Base-by-base conservation (phyloP, 2,113 vertebrate species). In the Micromys minutus region DNA sequence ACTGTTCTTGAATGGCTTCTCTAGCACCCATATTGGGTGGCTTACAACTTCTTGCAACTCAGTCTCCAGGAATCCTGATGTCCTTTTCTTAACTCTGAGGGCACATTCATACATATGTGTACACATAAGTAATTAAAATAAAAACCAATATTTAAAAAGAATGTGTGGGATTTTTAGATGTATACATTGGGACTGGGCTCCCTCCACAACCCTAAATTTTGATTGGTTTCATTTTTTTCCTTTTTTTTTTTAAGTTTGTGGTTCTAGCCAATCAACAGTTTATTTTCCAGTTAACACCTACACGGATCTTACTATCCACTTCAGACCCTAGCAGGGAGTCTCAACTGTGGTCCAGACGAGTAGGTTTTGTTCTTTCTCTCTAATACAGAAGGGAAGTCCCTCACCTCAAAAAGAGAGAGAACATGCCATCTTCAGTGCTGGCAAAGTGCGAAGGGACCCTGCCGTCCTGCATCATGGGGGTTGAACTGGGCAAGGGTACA, bases 231-330 rank as follows among this genome's bases (percentile, higher is more conserved):
- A n/a, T n/a, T n/a, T n/a, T n/a, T n/a, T n/a, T n/a, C n/a, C n/a
- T n/a, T n/a, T n/a, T n/a, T n/a, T n/a, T n/a, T n/a, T n/a, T n/a
- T n/a, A n/a, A n/a, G n/a, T n/a, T n/a, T n/a, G 65, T 86, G 92
- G 67, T 95, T 97, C 93, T 89, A 89, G 94, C 95, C 97, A 97
- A 95, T 90, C 55, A 71, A 95, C 83, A 94, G 92, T 98, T 97
- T 98, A 97, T 98, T 98, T 96, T 95, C 96, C 90, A 97, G 83
- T 87, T 55, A 63, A 96, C 79, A 97, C 84, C 87, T 76, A 81
- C 85, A 92, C 67, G 96, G 92, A 97, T 92, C 87, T 93, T 94
- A 87, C 92, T 79, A 31, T 86, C 74, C 83, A 91, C 34, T 91
- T 94, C 81, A 92, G 86, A 92, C 80, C 87, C 92, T 39, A 26